Conservation (phyloP, 2,888 invertebrate species). For the Anarsia innoxiella region DNA sequence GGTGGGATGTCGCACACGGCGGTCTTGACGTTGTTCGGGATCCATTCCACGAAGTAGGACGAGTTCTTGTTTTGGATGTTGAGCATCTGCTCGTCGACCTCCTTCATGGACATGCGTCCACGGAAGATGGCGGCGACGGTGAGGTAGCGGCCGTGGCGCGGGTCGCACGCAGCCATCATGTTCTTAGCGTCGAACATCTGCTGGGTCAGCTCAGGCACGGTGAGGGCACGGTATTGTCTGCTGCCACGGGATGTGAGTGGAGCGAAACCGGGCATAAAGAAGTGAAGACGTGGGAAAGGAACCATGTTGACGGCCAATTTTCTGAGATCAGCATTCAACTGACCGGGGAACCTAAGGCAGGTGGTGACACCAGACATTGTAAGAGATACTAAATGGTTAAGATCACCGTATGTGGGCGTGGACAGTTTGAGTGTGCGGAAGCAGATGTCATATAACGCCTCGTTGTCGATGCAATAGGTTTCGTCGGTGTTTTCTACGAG, state of each 20-base stretch:
- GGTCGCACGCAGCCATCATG: slow-evolving; percentile 98
- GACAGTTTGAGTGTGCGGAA: slow-evolving; percentile 89
- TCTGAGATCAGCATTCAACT: slow-evolving; percentile 94
- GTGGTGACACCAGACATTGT: slow-evolving; percentile 92
- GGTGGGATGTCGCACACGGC: slow-evolving; percentile 90
- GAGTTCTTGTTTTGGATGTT: slow-evolving; percentile 85
- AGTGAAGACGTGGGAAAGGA: slow-evolving; percentile 82
- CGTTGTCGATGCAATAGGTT: slow-evolving; percentile 87
- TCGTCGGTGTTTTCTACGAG: slow-evolving; percentile 93
- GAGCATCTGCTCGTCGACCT: slow-evolving; percentile 91
- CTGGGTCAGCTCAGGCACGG: slow-evolving; percentile 89
- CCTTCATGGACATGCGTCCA: slow-evolving; percentile 96
- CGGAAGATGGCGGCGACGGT: slow-evolving; percentile 95
- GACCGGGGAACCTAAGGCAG: slow-evolving; percentile 91
- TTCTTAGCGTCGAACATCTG: slow-evolving; percentile 97
- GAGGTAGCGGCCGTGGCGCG: slow-evolving; percentile 91
- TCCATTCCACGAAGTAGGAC: slow-evolving; percentile 82
- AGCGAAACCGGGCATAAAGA: slow-evolving; percentile 94
- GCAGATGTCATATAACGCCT: slow-evolving; percentile 83
- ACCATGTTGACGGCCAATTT: slow-evolving; percentile 98
- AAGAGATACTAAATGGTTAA: slow-evolving; percentile 91
- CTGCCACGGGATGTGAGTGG: slow-evolving; percentile 88
- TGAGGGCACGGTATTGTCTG: slow-evolving; percentile 90
- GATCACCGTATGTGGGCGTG: slow-evolving; percentile 92
- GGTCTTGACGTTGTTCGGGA: slow-evolving; percentile 90